A percentile compares a stretch with the other conserved stretches of the same genome.
Evolutionary conservation across 2,113 vertebrate species (phyloP).

Genomic region (Phrynocephalus versicolor): DNA sequence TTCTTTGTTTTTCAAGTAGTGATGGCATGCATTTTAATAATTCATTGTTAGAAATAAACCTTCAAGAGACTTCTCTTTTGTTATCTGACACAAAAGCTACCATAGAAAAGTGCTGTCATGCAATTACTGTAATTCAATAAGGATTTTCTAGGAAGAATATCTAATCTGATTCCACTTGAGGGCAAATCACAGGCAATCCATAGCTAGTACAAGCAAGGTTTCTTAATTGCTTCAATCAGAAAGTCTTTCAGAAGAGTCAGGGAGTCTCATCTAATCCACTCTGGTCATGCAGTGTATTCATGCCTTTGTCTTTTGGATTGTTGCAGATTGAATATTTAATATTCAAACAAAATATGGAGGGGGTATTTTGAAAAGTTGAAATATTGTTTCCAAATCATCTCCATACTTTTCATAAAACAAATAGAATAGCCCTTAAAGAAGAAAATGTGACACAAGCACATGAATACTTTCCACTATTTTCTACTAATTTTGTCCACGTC

Average conservation of each 20-base stretch:
- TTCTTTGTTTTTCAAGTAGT: background rate
- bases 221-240: background rate
- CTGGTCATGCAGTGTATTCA: background rate
- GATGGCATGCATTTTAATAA: background rate
- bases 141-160: background rate
- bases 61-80: background rate
- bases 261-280: background rate
- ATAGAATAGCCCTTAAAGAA: background rate
- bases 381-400: background rate
- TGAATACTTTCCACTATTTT: conserved; percentile 18
- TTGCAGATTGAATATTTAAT: background rate
- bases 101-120: background rate
- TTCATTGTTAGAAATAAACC: background rate
- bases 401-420: conserved; percentile 6
- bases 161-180: background rate
- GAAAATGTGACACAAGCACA: background rate
- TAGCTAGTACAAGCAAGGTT: background rate
- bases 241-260: background rate
- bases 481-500: background rate
- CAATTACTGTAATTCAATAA: background rate
- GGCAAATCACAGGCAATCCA: background rate
- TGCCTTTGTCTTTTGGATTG: background rate
- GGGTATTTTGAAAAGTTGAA: conserved; percentile 16
- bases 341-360: background rate
- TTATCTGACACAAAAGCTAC: background rate